These are phyloP conservation scores for Megathymus violae DNA, from an alignment of 1,140 invertebrate genomes.

Conservation along the genomic window DNA sequence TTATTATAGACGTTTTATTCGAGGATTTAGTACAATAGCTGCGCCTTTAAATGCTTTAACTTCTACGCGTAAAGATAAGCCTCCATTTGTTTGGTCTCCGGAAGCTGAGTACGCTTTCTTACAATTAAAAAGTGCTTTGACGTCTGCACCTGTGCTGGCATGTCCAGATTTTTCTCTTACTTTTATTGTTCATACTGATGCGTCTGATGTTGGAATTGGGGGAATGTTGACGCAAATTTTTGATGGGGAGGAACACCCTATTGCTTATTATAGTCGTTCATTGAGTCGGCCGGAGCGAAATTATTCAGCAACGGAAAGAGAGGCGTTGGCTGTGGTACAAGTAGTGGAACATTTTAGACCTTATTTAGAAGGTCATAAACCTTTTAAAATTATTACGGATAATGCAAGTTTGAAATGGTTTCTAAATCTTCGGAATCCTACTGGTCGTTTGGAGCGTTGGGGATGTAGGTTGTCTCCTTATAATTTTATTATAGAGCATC, in stretches of 20 bases:
- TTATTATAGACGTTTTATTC: constrained; percentile 78
- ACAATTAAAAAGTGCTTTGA: constrained; percentile 11
- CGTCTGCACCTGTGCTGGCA: constrained; percentile 16
- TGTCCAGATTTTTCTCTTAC: constrained; percentile 19
- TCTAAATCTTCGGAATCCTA: constrained; percentile 1
- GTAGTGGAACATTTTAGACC: constrained; percentile 15
- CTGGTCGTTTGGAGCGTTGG: constrained; percentile 1
- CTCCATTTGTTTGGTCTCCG: constrained; percentile 11
- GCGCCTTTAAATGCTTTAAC: constrained; percentile 63
- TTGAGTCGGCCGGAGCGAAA: constrained; percentile 2
- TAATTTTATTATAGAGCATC: constrained; percentile 5
- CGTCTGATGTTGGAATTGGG: constrained; percentile 10
- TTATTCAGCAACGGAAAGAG: constrained; percentile 1
- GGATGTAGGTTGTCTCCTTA: not conserved
- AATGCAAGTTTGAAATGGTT: constrained; percentile 9
- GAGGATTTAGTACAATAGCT: constrained; percentile 60
- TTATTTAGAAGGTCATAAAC: constrained; percentile 13
- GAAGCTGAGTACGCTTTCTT: constrained; percentile 22
- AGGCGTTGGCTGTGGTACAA: constrained; percentile 6
- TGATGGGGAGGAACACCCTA: constrained; percentile 4
- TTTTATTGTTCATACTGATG: constrained; percentile 12
- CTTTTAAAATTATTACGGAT: constrained; percentile 12
- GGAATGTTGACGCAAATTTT: constrained; percentile 5
- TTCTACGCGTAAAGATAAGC: constrained; percentile 46
- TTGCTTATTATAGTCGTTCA: constrained; percentile 5